Percentiles rank a stretch among this genome's conserved stretches.
Evolutionary conservation across 1,140 invertebrate genomes (phyloP).

Genomic region (Drosophila parvula): DNA sequence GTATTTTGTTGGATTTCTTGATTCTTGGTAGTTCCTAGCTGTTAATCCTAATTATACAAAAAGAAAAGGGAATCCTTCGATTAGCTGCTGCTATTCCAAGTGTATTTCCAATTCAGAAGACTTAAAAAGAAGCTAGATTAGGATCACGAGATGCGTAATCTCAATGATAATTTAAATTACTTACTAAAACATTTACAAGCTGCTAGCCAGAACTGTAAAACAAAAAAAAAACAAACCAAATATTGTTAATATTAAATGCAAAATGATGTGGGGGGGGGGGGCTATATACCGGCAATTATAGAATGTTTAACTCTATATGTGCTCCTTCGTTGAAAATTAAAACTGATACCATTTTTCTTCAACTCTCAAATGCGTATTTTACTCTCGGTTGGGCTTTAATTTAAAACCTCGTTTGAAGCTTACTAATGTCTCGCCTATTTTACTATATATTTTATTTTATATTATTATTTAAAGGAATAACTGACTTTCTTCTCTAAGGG

Average conservation of each 20-base stretch:
- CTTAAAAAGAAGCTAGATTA: slow-evolving; percentile 7
- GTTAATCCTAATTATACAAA: slow-evolving; percentile 1
- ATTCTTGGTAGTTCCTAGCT: slow-evolving; percentile 23
- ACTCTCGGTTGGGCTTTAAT: no score
- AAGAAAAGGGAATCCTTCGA: not conserved
- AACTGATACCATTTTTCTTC: not conserved
- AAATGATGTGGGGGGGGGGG: not conserved
- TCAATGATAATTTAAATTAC: not conserved
- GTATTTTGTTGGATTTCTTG: not conserved
- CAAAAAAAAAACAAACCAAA: not conserved
- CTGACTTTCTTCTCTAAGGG: no score
- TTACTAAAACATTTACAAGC: not conserved
- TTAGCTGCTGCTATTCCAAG: not conserved
- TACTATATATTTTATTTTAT: no score
- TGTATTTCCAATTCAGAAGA: slow-evolving; percentile 1
- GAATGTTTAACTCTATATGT: not conserved
- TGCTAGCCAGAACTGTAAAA: slow-evolving; percentile 1
- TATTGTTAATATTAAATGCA: not conserved
- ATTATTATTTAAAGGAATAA: no score
- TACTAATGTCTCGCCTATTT: no score
- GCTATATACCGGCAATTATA: not conserved
- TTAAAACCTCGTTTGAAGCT: no score
- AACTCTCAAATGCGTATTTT: not conserved
- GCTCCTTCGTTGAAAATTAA: slow-evolving; percentile 1
- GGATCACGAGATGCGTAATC: not conserved